Base-by-base conservation (phyloP, 2,113 vertebrate species). In the Plecturocebus donacophilus region DNA sequence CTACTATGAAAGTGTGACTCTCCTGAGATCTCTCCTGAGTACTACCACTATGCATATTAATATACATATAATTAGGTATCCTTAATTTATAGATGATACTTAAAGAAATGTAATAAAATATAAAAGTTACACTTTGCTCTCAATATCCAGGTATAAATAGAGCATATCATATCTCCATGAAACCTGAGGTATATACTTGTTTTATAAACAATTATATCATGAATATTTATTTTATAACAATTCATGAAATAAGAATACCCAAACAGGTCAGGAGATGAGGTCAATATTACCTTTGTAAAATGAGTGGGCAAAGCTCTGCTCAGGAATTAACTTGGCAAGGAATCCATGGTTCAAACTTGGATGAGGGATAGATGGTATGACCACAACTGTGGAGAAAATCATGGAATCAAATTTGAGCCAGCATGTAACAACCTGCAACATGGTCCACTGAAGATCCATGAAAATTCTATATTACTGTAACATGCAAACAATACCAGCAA, bases 301-400 rank as follows among this genome's bases (percentile, higher is more conserved):
- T 98, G 99, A 99, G 98, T 99, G 99, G 97, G 98, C 96, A 99
- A 99, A 99, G 98, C 98, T 99, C 98, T 99, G 99, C 97, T 99
- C 99, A 98, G 99, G 99, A 98, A 99, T 99, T 98, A 99, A 98
- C 99, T 99, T 99, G 98, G 99, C 99, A 98, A 99, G 99, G 97
- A 99, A 99, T 98, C 99, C 99, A 98, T 99, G 99, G 98, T 98
- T 99, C 99, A 99, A 97, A 99, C 98, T 99, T 98, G 99, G 98
- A 98, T 99, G 99, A 98, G 99, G 98, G 98, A 99, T 98, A 98
- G 99, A 99, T 97, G 99, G 99, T 98, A 99, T 99, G 98, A 99
- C 99, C 98, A 99, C 99, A 98, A 99, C 99, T 99, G 99, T 98
- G 97, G 97, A 99, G 98, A 99, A 98, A 99, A 98, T 98, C 98